Percentiles rank a stretch among this genome's conserved stretches.
These are phyloP conservation scores for Nemotelus pantherinus DNA, from an alignment of 2,888 invertebrate species.

Conservation along the genomic window DNA sequence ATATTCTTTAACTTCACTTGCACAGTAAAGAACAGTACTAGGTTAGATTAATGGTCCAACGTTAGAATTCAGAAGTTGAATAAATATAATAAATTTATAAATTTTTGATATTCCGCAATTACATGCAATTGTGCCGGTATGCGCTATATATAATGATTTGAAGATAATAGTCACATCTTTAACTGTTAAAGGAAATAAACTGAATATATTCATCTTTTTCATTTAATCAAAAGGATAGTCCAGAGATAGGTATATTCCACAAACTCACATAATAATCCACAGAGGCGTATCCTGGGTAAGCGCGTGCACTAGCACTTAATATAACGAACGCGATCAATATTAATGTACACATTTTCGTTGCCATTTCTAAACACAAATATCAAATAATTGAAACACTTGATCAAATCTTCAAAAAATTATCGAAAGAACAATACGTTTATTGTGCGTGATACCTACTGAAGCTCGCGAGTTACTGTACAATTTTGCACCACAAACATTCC, in stretches of 20 bases:
- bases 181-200: too few species aligned
- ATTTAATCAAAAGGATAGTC: too few species aligned
- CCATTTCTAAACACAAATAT: conserved; percentile 44
- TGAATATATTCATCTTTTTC: too few species aligned
- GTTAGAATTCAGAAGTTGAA: too few species aligned
- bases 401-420: conserved; percentile 55
- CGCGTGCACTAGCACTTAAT: conserved; percentile 58
- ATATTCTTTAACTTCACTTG: too few species aligned
- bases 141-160: too few species aligned
- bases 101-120: too few species aligned
- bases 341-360: conserved; percentile 45
- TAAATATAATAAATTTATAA: too few species aligned
- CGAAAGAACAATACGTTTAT: conserved; percentile 56
- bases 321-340: conserved; percentile 57
- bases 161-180: too few species aligned
- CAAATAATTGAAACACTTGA: not conserved
- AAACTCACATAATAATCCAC: conserved; percentile 73
- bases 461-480: conserved; percentile 64
- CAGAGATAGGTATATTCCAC: not conserved
- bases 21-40: too few species aligned
- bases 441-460: conserved; percentile 60
- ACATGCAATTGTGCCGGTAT: too few species aligned
- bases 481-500: conserved; percentile 63
- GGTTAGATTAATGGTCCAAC: too few species aligned
- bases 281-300: conserved; percentile 65